These are phyloP conservation scores for Archocentrus centrarchus DNA, from an alignment of 2,113 vertebrate species.

Conservation along the genomic window DNA sequence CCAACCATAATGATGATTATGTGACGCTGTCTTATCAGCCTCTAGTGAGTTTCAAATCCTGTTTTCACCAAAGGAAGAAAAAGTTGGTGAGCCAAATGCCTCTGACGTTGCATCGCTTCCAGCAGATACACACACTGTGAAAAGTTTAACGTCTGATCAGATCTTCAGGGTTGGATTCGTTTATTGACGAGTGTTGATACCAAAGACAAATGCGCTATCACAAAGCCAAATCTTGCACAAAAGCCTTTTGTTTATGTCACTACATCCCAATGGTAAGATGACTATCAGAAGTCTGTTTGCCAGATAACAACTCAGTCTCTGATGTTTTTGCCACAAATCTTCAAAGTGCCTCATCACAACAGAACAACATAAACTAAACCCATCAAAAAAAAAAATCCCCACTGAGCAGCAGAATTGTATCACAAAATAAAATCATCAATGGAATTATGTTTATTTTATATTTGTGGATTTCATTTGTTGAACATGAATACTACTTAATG, in stretches of 20 bases:
- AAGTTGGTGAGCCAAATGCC: not conserved
- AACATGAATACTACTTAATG: not conserved
- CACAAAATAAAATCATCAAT: not conserved
- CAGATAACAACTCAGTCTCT: not conserved
- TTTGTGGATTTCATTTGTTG: not conserved
- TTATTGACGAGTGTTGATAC: not conserved
- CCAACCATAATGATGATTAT: not conserved
- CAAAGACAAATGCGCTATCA: not conserved
- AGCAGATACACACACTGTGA: not conserved
- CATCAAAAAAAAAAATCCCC: not conserved
- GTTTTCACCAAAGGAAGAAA: not conserved
- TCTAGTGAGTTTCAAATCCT: conserved; percentile 38
- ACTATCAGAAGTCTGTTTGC: not conserved
- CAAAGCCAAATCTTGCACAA: not conserved
- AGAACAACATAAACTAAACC: not conserved
- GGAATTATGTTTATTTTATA: not conserved
- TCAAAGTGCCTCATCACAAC: not conserved
- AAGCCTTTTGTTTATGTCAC: not conserved
- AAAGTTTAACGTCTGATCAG: not conserved
- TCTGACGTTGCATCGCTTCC: not conserved
- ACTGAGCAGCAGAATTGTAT: not conserved
- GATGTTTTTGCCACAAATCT: not conserved
- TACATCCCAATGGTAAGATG: not conserved
- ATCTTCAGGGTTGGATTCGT: not conserved
- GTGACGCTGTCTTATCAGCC: not conserved